phyloP scores from a whole-genome alignment of 1,140 invertebrate genomes.

The Chironomus striatipennis region DNA sequence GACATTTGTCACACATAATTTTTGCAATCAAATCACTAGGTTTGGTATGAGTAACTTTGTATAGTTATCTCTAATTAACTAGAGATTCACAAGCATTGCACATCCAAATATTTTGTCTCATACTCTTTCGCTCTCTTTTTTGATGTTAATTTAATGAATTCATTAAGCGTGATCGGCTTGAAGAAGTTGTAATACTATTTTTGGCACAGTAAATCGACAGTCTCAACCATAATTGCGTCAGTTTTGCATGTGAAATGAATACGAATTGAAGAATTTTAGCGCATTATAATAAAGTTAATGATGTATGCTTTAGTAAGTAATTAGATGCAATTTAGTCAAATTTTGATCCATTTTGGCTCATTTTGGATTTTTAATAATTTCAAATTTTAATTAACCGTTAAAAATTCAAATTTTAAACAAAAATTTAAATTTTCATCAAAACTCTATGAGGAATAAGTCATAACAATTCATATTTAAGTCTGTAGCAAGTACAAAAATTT shows the following conservation, averaged over 20 bases:
- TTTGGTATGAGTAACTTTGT: neutral
- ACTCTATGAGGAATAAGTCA: too few species aligned
- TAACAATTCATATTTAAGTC: too few species aligned
- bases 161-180: neutral
- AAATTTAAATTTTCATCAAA: too few species aligned
- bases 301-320: neutral
- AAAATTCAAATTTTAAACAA: too few species aligned
- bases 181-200: neutral
- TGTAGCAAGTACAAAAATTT: too few species aligned
- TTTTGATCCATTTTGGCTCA: neutral
- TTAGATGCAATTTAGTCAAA: neutral
- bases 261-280: too few species aligned
- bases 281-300: neutral
- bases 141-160: neutral
- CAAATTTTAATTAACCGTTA: too few species aligned
- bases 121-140: neutral
- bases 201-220: neutral
- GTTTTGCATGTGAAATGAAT: neutral
- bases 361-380: too few species aligned
- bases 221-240: neutral
- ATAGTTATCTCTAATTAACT: neutral
- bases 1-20: conserved; percentile 8
- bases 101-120: neutral
- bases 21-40: neutral
- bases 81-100: neutral